Evolutionary conservation across 2,797 vertebrate genomes (phyloP).

Genomic region (Peromyscus nudipes): DNA sequence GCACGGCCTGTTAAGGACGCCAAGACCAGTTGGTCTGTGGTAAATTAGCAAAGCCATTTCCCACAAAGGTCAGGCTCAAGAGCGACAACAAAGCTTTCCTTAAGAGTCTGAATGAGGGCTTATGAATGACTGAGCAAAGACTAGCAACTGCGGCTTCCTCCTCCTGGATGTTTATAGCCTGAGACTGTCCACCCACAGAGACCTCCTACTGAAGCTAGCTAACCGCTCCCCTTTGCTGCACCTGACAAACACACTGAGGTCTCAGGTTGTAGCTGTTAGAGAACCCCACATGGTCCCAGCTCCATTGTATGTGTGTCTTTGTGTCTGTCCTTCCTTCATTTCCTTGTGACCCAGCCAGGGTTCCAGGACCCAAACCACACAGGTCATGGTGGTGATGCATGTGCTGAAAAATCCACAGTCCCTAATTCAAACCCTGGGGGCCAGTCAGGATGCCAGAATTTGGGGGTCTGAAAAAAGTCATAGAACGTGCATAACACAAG

Average conservation of each 20-base stretch:
- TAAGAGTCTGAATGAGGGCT: not conserved
- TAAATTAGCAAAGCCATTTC: not conserved
- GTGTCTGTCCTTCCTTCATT: not conserved
- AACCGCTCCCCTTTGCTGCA: not conserved
- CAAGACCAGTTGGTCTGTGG: not conserved
- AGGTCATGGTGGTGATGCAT: not conserved
- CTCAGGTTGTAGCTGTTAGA: not conserved
- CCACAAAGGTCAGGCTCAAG: not conserved
- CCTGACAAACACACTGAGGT: not conserved
- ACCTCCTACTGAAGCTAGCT: not conserved
- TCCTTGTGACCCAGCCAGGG: not conserved
- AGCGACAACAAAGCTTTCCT: not conserved
- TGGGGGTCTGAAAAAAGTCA: not conserved
- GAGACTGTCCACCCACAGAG: not conserved
- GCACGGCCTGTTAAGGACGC: not conserved
- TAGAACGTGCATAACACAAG: rapidly evolving
- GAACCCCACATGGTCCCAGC: not conserved
- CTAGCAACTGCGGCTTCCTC: not conserved
- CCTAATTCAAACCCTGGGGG: not conserved
- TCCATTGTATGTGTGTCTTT: not conserved
- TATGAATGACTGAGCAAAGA: not conserved
- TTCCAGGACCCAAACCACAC: not conserved
- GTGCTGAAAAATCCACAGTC: not conserved
- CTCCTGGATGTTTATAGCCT: not conserved
- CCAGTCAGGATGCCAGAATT: not conserved